Evolutionary conservation across 1,140 invertebrate species (phyloP).

Genomic region (Hirudo medicinalis): DNA sequence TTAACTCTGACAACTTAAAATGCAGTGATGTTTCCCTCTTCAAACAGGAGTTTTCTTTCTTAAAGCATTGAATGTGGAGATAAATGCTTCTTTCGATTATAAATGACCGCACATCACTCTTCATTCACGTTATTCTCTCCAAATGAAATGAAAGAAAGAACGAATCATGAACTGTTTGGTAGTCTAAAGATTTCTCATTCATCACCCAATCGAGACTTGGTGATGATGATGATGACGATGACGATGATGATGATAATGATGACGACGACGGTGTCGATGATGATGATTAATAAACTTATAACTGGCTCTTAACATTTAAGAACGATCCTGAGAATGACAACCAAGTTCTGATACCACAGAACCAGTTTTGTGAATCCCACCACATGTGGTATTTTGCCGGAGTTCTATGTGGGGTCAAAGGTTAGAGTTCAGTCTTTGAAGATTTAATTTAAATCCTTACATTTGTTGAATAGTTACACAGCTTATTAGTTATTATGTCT

Average conservation of each 20-base stretch:
- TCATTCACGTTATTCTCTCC: too few species aligned
- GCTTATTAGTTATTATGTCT: too few species aligned
- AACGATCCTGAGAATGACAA: conserved; percentile 18
- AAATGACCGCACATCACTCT: too few species aligned
- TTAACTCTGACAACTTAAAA: too few species aligned
- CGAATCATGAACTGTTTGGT: too few species aligned
- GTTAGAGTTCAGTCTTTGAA: conserved; percentile 2
- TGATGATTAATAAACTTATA: neutral
- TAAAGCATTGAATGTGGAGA: too few species aligned
- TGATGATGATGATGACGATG: conserved; percentile 2
- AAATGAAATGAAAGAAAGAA: too few species aligned
- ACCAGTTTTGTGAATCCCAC: conserved; percentile 14
- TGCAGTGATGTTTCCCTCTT: too few species aligned
- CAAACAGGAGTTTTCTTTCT: too few species aligned
- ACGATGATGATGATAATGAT: conserved; percentile 15
- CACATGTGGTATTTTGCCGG: conserved; percentile 23
- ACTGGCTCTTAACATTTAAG: neutral
- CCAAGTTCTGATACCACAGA: conserved; percentile 18
- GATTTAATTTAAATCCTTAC: neutral
- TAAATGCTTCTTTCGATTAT: too few species aligned
- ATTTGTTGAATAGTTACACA: too few species aligned
- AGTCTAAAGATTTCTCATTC: neutral
- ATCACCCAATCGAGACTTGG: neutral
- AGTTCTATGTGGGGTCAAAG: conserved; percentile 19
- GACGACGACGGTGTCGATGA: neutral